Conservation (phyloP, 2,797 vertebrate genomes). For the Lophius americanus region DNA sequence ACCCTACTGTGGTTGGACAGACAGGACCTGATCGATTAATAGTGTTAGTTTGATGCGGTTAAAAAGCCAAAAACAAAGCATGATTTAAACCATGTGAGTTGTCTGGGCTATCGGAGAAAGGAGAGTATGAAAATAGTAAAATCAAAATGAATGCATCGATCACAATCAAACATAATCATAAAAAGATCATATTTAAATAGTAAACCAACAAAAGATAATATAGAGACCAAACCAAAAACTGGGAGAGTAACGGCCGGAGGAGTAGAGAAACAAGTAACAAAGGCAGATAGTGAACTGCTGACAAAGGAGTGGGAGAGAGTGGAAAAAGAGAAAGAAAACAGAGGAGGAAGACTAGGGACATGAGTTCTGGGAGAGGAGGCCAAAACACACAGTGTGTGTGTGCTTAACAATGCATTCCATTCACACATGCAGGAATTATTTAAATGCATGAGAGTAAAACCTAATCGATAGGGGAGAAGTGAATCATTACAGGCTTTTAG, state of each 20-base stretch:
- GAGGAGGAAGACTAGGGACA: conserved; percentile 11
- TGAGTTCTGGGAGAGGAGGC: conserved; percentile 22
- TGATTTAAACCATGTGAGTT: too few species aligned
- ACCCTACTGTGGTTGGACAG: too few species aligned
- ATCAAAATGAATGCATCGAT: too few species aligned
- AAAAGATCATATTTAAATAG: conserved; percentile 18
- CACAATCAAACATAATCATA: not conserved
- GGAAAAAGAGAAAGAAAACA: conserved; percentile 25
- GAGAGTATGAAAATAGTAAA: not conserved
- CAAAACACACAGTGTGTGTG: conserved; percentile 26
- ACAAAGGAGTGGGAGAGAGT: conserved; percentile 37
- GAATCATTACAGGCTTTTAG: conserved; percentile 34
- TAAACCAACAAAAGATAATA: conserved; percentile 8
- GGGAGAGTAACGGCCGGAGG: conserved; percentile 13
- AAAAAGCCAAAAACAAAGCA: too few species aligned
- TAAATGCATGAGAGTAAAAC: conserved; percentile 30
- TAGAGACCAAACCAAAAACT: conserved; percentile 10
- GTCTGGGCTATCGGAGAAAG: not conserved
- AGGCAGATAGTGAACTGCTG: conserved; percentile 33
- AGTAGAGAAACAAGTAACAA: conserved; percentile 36
- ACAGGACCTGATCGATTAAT: too few species aligned
- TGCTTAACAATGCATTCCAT: conserved; percentile 59
- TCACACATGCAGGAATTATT: conserved; percentile 48
- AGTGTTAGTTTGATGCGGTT: too few species aligned
- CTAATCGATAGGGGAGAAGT: conserved; percentile 54